Conservation (phyloP, 2,888 invertebrate genomes). For the Eupithecia abbreviata region DNA sequence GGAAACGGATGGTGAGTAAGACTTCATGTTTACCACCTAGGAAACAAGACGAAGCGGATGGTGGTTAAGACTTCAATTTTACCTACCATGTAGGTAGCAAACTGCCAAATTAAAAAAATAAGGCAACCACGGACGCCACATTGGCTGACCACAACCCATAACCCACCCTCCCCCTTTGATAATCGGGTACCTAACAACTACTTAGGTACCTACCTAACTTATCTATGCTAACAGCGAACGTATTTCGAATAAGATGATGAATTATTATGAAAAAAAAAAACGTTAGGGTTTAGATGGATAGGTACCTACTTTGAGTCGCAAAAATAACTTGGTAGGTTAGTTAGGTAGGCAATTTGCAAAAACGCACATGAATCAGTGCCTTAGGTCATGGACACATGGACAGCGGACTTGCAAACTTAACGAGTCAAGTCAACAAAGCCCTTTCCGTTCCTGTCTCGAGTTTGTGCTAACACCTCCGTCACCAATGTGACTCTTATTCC, state of each 20-base stretch:
- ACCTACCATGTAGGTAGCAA: too few relatives aligned
- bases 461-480: background rate
- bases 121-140: too few relatives aligned
- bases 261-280: background rate
- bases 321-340: background rate
- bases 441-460: background rate
- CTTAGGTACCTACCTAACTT: too few relatives aligned
- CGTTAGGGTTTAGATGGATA: background rate
- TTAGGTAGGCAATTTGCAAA: background rate
- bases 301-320: background rate
- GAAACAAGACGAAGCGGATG: too few relatives aligned
- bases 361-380: background rate
- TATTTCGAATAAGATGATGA: background rate
- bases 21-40: background rate
- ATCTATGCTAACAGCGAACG: too few relatives aligned
- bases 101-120: too few relatives aligned
- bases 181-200: too few relatives aligned
- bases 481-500: constrained; percentile 17
- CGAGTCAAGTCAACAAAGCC: constrained; percentile 11
- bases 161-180: too few relatives aligned
- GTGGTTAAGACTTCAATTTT: too few relatives aligned
- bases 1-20: constrained; percentile 30
- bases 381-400: constrained; percentile 7
- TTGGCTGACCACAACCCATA: too few relatives aligned
- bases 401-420: constrained; percentile 17